Conservation (phyloP, 1,140 invertebrate species). For the Panagrolaimus sp. region DNA sequence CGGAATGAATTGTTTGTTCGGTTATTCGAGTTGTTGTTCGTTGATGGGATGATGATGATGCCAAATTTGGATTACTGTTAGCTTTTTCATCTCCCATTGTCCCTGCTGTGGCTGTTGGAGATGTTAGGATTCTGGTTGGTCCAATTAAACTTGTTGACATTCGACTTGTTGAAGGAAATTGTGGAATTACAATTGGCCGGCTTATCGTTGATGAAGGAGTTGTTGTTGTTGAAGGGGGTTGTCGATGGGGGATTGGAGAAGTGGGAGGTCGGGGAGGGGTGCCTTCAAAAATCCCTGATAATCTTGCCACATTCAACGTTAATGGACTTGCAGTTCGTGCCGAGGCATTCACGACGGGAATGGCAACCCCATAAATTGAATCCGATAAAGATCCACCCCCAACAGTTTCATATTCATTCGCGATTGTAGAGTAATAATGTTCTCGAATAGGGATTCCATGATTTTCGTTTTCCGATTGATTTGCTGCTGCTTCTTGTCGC, state of each 20-base stretch:
- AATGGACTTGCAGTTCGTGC: background rate
- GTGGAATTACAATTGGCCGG: slow-evolving; percentile 1
- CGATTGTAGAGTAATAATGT: slow-evolving; percentile 49
- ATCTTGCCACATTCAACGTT: background rate
- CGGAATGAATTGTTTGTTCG: too few relatives aligned
- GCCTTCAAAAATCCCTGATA: background rate
- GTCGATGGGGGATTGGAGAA: slow-evolving; percentile 39
- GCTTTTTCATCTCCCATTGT: too few relatives aligned
- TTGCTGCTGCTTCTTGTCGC: slow-evolving; percentile 24
- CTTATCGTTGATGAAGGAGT: too few relatives aligned
- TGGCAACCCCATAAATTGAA: slow-evolving; percentile 18
- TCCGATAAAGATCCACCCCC: background rate
- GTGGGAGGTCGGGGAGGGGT: slow-evolving; percentile 29
- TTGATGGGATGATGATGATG: too few relatives aligned
- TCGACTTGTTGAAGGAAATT: background rate
- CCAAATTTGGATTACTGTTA: too few relatives aligned
- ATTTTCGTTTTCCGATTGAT: background rate
- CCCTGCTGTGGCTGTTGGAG: background rate
- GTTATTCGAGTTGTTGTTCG: too few relatives aligned
- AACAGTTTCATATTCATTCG: slow-evolving; percentile 46
- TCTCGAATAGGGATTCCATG: slow-evolving; percentile 23
- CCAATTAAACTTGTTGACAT: background rate
- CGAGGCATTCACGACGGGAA: background rate
- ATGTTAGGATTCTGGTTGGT: slow-evolving; percentile 1
- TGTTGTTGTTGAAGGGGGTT: background rate